These are phyloP conservation scores for Anastrepha obliqua DNA, from an alignment of 1,140 invertebrate genomes.

Conservation along the genomic window DNA sequence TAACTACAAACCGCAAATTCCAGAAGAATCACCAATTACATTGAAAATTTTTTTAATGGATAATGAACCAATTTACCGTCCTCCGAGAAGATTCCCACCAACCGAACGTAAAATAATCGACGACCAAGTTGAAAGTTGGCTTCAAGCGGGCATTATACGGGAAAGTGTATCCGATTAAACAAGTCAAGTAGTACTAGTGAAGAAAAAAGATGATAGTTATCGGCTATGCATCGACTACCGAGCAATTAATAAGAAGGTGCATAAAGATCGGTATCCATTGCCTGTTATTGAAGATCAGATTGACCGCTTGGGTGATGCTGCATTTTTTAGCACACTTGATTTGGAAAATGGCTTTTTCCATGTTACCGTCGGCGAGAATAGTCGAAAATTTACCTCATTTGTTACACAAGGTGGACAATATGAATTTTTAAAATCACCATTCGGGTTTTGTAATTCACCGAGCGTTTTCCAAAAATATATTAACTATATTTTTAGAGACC, in stretches of 20 bases:
- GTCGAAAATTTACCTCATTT: slow-evolving; percentile 54
- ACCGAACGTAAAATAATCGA: slow-evolving; percentile 12
- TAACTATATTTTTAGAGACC: too few relatives aligned
- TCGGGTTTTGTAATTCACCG: slow-evolving; percentile 55
- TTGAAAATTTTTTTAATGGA: slow-evolving; percentile 60
- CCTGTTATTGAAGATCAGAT: slow-evolving; percentile 54
- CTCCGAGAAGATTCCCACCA: slow-evolving; percentile 57
- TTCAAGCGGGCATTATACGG: slow-evolving; percentile 61
- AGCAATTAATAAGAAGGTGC: slow-evolving; percentile 56
- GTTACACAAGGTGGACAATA: slow-evolving; percentile 54
- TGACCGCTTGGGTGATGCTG: slow-evolving; percentile 37
- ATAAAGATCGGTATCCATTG: slow-evolving; percentile 41
- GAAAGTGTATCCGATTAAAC: slow-evolving; percentile 60
- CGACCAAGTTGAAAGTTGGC: slow-evolving; percentile 58
- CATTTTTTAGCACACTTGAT: slow-evolving; percentile 54
- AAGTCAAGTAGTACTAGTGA: slow-evolving; percentile 61
- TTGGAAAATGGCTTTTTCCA: slow-evolving; percentile 56
- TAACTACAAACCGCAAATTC: too few relatives aligned
- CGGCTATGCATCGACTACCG: slow-evolving; percentile 61
- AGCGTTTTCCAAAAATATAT: slow-evolving; percentile 50
- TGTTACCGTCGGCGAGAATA: slow-evolving; percentile 2
- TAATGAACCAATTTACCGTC: slow-evolving; percentile 60
- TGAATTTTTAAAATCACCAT: slow-evolving; percentile 50
- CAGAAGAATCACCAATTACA: too few relatives aligned
- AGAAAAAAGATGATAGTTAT: slow-evolving; percentile 59